These are phyloP conservation scores for Watsonalla binaria DNA, from an alignment of 2,888 invertebrate species.

Conservation along the genomic window DNA sequence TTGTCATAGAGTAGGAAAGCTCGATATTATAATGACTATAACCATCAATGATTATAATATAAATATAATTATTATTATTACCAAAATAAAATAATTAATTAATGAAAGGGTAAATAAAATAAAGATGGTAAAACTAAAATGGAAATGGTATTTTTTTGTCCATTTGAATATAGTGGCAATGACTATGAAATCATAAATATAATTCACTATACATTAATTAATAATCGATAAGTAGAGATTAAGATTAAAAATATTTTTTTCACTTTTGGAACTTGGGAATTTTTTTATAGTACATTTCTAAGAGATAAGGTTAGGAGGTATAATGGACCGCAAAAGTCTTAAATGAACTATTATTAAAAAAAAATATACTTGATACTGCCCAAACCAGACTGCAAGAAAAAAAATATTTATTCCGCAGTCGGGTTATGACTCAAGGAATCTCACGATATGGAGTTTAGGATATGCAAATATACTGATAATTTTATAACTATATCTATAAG, in stretches of 20 bases:
- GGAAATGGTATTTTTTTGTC: too few species aligned
- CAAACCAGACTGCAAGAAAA: not conserved
- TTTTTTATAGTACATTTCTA: constrained; percentile 25
- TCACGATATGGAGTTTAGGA: constrained; percentile 41
- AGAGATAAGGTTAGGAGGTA: constrained; percentile 41
- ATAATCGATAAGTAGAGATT: not conserved
- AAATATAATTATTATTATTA: not conserved
- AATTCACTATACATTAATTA: too few species aligned
- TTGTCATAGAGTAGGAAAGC: constrained; percentile 69
- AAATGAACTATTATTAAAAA: constrained; percentile 21
- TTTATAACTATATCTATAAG: constrained; percentile 18
- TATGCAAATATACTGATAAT: constrained; percentile 37
- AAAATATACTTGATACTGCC: constrained; percentile 4
- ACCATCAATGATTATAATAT: constrained; percentile 2
- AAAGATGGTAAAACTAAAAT: too few species aligned
- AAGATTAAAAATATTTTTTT: constrained; percentile 7
- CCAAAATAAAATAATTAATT: too few species aligned
- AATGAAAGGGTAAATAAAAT: too few species aligned
- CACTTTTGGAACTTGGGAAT: constrained; percentile 14
- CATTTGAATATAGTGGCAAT: too few species aligned
- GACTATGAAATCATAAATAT: too few species aligned
- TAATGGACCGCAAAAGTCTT: constrained; percentile 51
- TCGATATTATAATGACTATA: constrained; percentile 37
- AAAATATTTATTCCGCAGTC: not conserved
- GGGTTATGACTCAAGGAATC: constrained; percentile 16